Conservation (phyloP, 2,797 vertebrate species). For the Xiphorhynchus erythropygius region DNA sequence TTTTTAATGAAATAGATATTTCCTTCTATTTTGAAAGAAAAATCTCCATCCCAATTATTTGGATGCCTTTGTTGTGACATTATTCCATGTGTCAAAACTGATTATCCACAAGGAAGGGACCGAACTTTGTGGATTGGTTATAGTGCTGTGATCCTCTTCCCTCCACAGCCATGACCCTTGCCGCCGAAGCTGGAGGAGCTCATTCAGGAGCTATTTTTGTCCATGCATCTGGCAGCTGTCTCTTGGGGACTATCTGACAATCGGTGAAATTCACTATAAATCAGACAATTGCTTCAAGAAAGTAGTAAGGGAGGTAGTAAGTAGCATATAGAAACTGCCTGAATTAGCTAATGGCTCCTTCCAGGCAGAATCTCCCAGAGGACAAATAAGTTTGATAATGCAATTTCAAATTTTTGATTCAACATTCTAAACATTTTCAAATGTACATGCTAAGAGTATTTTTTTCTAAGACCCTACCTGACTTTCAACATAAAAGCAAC, state of each 20-base stretch:
- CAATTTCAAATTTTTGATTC: neutral
- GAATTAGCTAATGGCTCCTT: neutral
- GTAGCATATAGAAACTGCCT: neutral
- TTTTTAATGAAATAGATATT: neutral
- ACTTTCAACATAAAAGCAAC: neutral
- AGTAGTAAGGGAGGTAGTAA: neutral
- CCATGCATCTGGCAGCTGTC: neutral
- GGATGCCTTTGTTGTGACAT: neutral
- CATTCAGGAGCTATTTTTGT: conserved; percentile 28
- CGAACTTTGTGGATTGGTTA: neutral
- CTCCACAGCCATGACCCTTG: neutral
- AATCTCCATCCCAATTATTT: neutral
- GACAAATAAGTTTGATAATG: neutral
- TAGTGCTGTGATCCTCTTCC: neutral
- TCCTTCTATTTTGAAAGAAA: neutral
- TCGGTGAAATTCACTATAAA: neutral
- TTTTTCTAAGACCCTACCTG: neutral
- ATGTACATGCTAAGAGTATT: neutral
- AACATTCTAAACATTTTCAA: neutral
- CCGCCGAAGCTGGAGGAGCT: conserved; percentile 4
- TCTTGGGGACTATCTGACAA: neutral
- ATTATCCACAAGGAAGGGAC: neutral
- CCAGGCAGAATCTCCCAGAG: neutral
- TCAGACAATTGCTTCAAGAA: neutral
- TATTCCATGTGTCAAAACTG: neutral